Base-by-base conservation (phyloP, 2,797 vertebrate genomes). In the Crax fasciolata region DNA sequence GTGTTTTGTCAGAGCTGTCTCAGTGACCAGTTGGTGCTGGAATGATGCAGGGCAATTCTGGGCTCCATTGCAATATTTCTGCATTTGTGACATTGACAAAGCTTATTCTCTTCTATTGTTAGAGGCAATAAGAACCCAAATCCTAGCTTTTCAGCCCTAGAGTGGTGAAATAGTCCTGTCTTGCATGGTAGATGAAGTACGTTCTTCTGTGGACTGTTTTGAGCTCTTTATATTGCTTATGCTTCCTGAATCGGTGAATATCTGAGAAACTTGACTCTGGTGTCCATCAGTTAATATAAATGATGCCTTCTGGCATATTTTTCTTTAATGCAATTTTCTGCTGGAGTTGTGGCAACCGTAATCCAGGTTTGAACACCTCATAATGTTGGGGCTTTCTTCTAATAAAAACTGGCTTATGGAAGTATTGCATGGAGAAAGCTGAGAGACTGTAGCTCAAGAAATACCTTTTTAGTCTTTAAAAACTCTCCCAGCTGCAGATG, bases 221-320 rank as follows among this genome's bases (percentile, higher is more conserved):
- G 43, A 93, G 73, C 63, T 90, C 46, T 57, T 80, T 28, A 10
- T 93, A 32, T 23, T 85, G 16, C 49, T 71, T 80, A 18, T 66
- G 20, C 58, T 93, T 78, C 46, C 9, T 14, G 39, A 84, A 11
- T 30, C 19, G 65, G 14, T 87, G 43, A 80, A 3, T 66, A 68
- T 23, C 49, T 85, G 55, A 61, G 43, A n/a, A 85, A 25, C 46
- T 25, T 58, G 49, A 81, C 4, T 91, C 28, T 18, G 43, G 39
- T 72, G 49, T 39, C 61, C 7, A 13, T 74, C 51, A 39, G 16
- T 18, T 92, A 62, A 44, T 63, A 61, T 27, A 61, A 44, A 78
- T n/a, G 41, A 58, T 89, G 30, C 57, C 21, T 87, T 93, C 38
- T 63, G 39, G 28, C 1, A 0, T 86, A 2, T 66, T 87, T 84